These are phyloP conservation scores for Gymnothorax javanicus DNA, from an alignment of 2,797 vertebrate species.

Conservation along the genomic window DNA sequence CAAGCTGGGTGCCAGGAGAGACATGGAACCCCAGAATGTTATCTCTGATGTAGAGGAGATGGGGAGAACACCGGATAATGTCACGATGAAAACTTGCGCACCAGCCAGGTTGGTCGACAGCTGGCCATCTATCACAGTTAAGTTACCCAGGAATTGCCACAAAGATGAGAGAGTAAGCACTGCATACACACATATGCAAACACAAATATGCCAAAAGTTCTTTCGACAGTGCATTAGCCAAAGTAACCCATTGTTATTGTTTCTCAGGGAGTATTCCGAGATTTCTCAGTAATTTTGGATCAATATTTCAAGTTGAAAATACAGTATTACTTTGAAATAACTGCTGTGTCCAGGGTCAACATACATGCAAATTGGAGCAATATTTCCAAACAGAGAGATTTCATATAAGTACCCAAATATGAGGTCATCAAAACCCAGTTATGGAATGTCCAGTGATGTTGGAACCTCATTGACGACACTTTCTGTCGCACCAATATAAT, in stretches of 20 bases:
- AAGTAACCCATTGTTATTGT: background rate
- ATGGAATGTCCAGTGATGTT: background rate
- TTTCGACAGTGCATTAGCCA: background rate
- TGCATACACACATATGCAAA: background rate
- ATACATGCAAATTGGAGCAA: too few species aligned
- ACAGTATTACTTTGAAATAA: too few species aligned
- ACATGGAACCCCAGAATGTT: background rate
- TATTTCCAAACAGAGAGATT: too few species aligned
- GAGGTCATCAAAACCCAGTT: background rate
- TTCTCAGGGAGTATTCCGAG: background rate
- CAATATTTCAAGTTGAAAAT: background rate
- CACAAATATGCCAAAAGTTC: too few species aligned
- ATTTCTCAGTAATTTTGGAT: slow-evolving; percentile 6
- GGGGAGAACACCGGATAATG: background rate
- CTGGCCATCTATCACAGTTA: background rate
- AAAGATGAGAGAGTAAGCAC: background rate
- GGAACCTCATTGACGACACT: slow-evolving; percentile 16
- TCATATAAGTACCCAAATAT: slow-evolving; percentile 21
- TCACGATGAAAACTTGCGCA: background rate
- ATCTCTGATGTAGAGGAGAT: background rate
- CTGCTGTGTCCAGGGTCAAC: too few species aligned
- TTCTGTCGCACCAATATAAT: background rate
- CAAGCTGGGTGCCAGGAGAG: background rate
- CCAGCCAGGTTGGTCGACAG: background rate
- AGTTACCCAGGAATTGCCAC: background rate